Percentiles rank a stretch among this genome's conserved stretches.
These are phyloP conservation scores for Vireo altiloquus DNA, from an alignment of 2,113 vertebrate genomes.

Conservation along the genomic window DNA sequence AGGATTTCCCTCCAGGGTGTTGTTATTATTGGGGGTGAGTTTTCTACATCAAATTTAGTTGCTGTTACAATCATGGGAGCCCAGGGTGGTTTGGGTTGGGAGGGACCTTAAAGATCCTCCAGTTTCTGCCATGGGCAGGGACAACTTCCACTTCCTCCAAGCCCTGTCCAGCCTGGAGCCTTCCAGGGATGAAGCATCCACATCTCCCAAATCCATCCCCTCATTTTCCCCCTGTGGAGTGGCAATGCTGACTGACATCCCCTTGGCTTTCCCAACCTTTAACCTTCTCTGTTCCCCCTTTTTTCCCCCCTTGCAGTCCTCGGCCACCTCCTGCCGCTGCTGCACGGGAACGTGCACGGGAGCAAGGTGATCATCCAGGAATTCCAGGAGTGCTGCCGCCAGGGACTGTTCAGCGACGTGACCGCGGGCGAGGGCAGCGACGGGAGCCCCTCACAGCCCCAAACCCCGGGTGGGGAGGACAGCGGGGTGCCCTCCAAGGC, in stretches of 20 bases:
- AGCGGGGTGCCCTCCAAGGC: constrained; percentile 82
- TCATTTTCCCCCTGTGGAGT: accelerated
- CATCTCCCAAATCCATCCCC: background rate
- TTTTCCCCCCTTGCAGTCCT: constrained; percentile 55
- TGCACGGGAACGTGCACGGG: constrained; percentile 92
- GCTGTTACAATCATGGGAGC: background rate
- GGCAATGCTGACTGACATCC: accelerated
- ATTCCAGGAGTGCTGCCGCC: constrained; percentile 89
- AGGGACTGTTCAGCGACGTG: constrained; percentile 47
- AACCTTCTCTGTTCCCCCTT: accelerated
- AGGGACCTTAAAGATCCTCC: background rate
- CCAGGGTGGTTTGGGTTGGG: background rate
- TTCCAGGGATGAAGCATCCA: background rate
- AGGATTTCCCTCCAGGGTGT: background rate
- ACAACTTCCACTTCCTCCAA: background rate
- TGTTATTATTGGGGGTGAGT: background rate
- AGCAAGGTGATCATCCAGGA: constrained; percentile 91
- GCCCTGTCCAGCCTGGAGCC: background rate
- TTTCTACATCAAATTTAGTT: background rate
- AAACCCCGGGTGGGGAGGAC: constrained; percentile 47
- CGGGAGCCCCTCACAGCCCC: background rate
- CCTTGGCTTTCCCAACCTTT: accelerated
- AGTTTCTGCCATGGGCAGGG: background rate
- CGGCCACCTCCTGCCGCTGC: constrained; percentile 83
- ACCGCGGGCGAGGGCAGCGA: background rate